Percentiles rank a stretch among this genome's conserved stretches.
Conservation (phyloP, 2,888 invertebrate genomes). For the Cremastinae sp. region DNA sequence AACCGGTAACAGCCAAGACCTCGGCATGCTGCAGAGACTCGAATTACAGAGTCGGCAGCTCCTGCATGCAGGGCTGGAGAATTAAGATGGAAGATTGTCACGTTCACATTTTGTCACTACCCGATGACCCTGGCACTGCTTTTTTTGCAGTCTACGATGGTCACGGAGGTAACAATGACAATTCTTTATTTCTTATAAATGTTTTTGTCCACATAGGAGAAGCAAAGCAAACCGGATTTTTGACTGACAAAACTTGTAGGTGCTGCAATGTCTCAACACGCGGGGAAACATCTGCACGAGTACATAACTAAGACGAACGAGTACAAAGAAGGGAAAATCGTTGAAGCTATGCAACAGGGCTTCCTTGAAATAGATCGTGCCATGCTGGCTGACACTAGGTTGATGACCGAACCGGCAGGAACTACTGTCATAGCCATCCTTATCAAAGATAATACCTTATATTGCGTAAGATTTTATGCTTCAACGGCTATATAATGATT, state of each 20-base stretch:
- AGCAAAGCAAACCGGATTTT: background rate
- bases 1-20: slow-evolving; percentile 95
- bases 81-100: slow-evolving; percentile 99
- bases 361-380: slow-evolving; percentile 95
- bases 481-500: background rate
- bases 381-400: slow-evolving; percentile 93
- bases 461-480: slow-evolving; percentile 85
- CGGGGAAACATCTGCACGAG: slow-evolving; percentile 96
- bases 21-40: slow-evolving; percentile 90
- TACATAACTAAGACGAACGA: slow-evolving; percentile 91
- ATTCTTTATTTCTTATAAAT: background rate
- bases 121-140: slow-evolving; percentile 95
- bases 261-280: slow-evolving; percentile 95
- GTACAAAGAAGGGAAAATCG: slow-evolving; percentile 91
- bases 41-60: slow-evolving; percentile 91
- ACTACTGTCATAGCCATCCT: slow-evolving; percentile 95
- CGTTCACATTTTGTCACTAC: slow-evolving; percentile 94
- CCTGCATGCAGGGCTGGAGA: slow-evolving; percentile 99
- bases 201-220: background rate
- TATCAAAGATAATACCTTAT: slow-evolving; percentile 91
- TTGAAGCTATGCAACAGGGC: slow-evolving; percentile 91
- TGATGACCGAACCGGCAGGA: slow-evolving; percentile 96
- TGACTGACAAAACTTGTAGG: slow-evolving; percentile 81
- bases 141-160: slow-evolving; percentile 99
- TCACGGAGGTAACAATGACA: slow-evolving; percentile 90